A percentile compares a stretch with the other conserved stretches of the same genome.
These are phyloP conservation scores for Nephila pilipes DNA, from an alignment of 1,140 invertebrate species.

Conservation along the genomic window DNA sequence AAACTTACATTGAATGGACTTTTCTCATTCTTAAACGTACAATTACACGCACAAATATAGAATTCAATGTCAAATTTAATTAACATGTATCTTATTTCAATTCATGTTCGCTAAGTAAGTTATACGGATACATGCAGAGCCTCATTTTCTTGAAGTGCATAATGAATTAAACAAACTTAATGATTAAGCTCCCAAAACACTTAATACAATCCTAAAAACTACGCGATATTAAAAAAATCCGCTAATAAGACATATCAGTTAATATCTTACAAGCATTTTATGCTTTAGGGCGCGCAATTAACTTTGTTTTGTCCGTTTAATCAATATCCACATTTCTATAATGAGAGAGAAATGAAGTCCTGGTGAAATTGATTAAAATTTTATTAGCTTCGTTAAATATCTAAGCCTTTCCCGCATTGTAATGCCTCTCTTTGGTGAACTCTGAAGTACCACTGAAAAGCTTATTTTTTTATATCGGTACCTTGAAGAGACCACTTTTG, in stretches of 20 bases:
- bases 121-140: no score
- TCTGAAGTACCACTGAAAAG: not conserved
- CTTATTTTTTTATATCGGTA: not conserved
- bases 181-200: not conserved
- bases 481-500: constrained; percentile 20
- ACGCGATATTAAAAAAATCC: not conserved
- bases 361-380: not conserved
- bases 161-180: not conserved
- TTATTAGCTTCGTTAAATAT: constrained; percentile 20
- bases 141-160: not conserved
- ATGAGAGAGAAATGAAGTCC: not conserved
- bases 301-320: not conserved
- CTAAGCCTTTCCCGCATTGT: not conserved
- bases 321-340: not conserved
- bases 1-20: no score
- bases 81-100: no score
- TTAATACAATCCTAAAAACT: not conserved
- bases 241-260: not conserved
- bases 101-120: no score
- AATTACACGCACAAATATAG: no score
- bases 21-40: no score
- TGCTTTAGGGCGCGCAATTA: not conserved
- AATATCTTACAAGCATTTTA: not conserved
- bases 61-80: no score
- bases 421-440: constrained; percentile 11